Evolutionary conservation across 92 coral and sea anemone species (phyloP), one percentile per base, ranked within the genome.

Genomic region (Blastomussa wellsi): DNA sequence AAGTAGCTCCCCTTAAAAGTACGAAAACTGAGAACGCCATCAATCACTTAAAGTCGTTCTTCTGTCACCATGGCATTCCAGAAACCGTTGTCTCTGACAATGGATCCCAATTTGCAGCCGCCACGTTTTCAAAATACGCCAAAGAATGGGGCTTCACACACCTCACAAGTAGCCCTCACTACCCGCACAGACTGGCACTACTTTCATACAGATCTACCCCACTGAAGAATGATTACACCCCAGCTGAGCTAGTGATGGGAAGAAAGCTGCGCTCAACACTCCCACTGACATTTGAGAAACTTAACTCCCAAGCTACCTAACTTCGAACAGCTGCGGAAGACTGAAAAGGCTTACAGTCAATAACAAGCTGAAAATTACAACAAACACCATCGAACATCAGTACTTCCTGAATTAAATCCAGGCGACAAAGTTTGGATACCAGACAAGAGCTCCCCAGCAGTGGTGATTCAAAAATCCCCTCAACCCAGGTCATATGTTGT

Each of bases 161-260:
- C 74, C 78, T 79, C 10, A 84, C 91, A 33, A 84, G 86, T 16
- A 66, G 83, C 20, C 84, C 91, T 36, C 72, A 73, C 39, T 85
- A 80, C 72, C 82, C 92, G 37, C 86, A 79, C 52, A 49, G 76
- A 70, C 32, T 80, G 79, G 91, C 93, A 36, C 60, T 87, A 47
- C 60, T 87, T 67, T 53, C 80, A 49, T 86, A 90, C 79, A 87
- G 87, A 48, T 71, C 91, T 16, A 77, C 91, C 0, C 84, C 80
- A 29, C 79, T 82, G 3, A 72, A 88, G 29, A 88, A 84, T 77
- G 88, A 85, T 20, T 79, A 64, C 72, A 70, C 88, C 19, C 59
- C 84, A 8, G 88, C 88, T 20, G 84, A 77, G 69, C 57, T 88
- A 31, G 79, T 55, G 39, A 77, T 78, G 62, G 82, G 91, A 77